Percentiles rank a stretch among this genome's conserved stretches.
Conservation (phyloP, 1,140 invertebrate species). For the Drosophila mayri region DNA sequence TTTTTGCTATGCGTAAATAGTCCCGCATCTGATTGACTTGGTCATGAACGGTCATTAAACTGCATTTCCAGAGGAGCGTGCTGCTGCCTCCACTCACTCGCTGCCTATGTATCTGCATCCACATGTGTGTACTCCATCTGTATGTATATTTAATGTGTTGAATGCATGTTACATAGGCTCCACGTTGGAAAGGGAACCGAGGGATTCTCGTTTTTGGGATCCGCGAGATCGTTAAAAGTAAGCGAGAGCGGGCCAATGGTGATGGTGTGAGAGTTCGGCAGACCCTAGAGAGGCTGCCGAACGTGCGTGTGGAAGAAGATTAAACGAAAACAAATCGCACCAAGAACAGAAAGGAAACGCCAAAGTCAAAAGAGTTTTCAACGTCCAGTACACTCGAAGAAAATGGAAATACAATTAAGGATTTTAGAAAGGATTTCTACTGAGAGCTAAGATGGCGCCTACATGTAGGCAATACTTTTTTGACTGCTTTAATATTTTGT, state of each 20-base stretch:
- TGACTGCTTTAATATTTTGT: too few species aligned
- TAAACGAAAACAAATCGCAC: conserved; percentile 60
- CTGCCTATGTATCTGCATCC: conserved; percentile 26
- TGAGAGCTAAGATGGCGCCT: neutral
- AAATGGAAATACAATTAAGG: neutral
- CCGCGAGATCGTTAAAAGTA: conserved; percentile 53
- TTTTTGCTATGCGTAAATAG: conserved; percentile 50
- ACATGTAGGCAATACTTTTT: neutral
- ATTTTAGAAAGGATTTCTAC: neutral
- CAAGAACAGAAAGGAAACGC: conserved; percentile 27
- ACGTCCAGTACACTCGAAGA: conserved; percentile 8
- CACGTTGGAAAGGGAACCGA: conserved; percentile 12
- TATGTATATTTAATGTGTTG: conserved; percentile 24
- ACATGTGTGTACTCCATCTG: conserved; percentile 25
- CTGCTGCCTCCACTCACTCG: neutral
- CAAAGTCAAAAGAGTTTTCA: conserved; percentile 27
- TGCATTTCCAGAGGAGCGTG: conserved; percentile 43
- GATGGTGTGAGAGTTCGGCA: neutral
- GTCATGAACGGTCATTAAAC: conserved; percentile 56
- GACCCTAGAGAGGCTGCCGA: conserved; percentile 50
- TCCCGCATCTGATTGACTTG: conserved; percentile 55
- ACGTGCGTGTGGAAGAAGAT: conserved; percentile 52
- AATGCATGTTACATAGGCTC: conserved; percentile 24
- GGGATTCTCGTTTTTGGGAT: conserved; percentile 57
- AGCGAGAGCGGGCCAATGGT: conserved; percentile 1